Evolutionary conservation across 2,797 vertebrate genomes (phyloP).

Genomic region (Eidolon dupreanum): DNA sequence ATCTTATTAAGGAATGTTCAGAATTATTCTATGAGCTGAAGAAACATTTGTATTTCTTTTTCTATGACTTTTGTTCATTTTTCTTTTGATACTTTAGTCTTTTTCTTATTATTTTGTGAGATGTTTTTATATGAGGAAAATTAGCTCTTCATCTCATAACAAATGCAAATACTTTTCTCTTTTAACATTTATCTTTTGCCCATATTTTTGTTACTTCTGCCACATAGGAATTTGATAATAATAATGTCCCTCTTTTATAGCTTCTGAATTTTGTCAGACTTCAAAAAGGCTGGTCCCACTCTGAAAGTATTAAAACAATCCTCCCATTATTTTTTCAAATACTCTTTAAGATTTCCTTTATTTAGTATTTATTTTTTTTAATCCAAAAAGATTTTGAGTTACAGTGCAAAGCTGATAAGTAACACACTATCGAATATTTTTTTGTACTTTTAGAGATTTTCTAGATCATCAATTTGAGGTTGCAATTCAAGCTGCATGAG

Average conservation of each 20-base stretch:
- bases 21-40: background rate
- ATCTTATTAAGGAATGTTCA: background rate
- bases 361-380: background rate
- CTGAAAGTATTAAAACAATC: slow-evolving; percentile 20
- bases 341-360: background rate
- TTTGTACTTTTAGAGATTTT: background rate
- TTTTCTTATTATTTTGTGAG: background rate
- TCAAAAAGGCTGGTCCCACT: background rate
- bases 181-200: background rate
- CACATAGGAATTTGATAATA: background rate
- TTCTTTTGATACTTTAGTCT: background rate
- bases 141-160: background rate
- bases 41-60: background rate
- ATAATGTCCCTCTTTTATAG: background rate
- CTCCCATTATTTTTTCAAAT: background rate
- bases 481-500: background rate
- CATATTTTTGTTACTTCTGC: background rate
- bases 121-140: slow-evolving; percentile 1
- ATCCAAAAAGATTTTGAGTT: background rate
- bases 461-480: background rate
- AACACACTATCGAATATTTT: background rate
- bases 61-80: background rate
- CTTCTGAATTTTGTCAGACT: background rate
- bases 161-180: background rate
- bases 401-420: background rate